Conservation (phyloP, 1,140 invertebrate genomes). For the Cotesia chilonis region DNA sequence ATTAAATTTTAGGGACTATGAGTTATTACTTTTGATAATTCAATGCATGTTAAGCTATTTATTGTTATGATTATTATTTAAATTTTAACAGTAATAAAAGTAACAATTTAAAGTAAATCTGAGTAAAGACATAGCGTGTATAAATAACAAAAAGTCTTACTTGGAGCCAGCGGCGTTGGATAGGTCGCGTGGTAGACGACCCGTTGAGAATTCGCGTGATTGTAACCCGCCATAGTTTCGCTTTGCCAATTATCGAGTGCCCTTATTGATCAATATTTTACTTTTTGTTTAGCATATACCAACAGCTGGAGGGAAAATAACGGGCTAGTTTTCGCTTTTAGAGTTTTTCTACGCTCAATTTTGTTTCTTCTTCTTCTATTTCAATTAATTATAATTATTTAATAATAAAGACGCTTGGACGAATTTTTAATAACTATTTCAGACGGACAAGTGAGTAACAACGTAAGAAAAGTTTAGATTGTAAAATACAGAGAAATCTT, state of each 20-base stretch:
- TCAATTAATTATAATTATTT: too few species aligned
- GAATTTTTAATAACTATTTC: conserved; percentile 3
- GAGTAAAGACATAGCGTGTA: conserved; percentile 16
- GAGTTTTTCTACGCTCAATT: too few species aligned
- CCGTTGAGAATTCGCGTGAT: conserved; percentile 58
- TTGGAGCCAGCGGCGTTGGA: conserved; percentile 64
- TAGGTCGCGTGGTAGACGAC: conserved; percentile 63
- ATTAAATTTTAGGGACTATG: not conserved
- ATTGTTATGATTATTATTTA: not conserved
- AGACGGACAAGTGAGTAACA: too few species aligned
- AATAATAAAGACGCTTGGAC: too few species aligned
- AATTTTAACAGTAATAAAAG: not conserved
- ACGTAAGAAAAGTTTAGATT: too few species aligned
- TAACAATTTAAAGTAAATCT: not conserved
- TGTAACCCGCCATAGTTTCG: conserved; percentile 61
- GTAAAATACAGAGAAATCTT: too few species aligned
- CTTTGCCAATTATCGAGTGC: conserved; percentile 39
- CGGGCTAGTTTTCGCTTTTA: too few species aligned
- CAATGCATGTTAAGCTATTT: conserved; percentile 20
- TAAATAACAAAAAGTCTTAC: conserved; percentile 52
- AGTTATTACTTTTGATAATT: too few species aligned
- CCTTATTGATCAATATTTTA: conserved; percentile 28
- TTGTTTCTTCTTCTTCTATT: too few species aligned
- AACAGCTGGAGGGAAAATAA: too few species aligned
- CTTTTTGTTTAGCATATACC: conserved; percentile 1